Conservation (phyloP, 2,888 invertebrate species). For the Dorcus hopei region DNA sequence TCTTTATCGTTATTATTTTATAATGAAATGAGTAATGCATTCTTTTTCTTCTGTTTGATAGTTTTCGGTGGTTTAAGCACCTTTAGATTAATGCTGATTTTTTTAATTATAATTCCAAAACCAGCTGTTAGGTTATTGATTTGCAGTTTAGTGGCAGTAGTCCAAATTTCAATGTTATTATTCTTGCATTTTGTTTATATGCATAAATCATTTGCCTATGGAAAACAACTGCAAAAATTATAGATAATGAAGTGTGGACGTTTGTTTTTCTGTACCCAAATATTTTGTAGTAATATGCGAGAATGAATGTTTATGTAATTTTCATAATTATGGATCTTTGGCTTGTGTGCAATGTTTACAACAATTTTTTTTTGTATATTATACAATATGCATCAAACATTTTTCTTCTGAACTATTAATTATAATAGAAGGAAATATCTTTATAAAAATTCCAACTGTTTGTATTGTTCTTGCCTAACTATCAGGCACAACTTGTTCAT, state of each 20-base stretch:
- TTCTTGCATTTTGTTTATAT: slow-evolving; percentile 54
- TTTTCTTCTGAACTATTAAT: too few relatives aligned
- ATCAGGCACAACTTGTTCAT: too few relatives aligned
- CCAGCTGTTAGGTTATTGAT: slow-evolving; percentile 52
- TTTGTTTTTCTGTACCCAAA: not conserved
- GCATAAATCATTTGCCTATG: slow-evolving; percentile 48
- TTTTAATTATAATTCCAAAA: slow-evolving; percentile 48
- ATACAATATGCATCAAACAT: too few relatives aligned
- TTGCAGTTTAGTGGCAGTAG: slow-evolving; percentile 48
- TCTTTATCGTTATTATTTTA: slow-evolving; percentile 46
- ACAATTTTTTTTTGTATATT: too few relatives aligned
- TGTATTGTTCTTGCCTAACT: too few relatives aligned
- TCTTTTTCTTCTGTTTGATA: slow-evolving; percentile 50
- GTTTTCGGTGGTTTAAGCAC: slow-evolving; percentile 52
- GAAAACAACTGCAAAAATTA: slow-evolving; percentile 13
- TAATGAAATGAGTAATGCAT: slow-evolving; percentile 46
- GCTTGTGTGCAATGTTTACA: too few relatives aligned
- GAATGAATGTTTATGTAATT: not conserved
- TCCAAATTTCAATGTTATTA: slow-evolving; percentile 52
- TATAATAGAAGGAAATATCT: too few relatives aligned
- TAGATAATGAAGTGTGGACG: not conserved
- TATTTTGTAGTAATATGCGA: not conserved
- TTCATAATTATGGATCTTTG: not conserved
- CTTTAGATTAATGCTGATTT: slow-evolving; percentile 48
- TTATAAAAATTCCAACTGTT: too few relatives aligned